These are phyloP conservation scores for Manis pentadactyla DNA, from an alignment of 2,797 vertebrate species.

Conservation along the genomic window DNA sequence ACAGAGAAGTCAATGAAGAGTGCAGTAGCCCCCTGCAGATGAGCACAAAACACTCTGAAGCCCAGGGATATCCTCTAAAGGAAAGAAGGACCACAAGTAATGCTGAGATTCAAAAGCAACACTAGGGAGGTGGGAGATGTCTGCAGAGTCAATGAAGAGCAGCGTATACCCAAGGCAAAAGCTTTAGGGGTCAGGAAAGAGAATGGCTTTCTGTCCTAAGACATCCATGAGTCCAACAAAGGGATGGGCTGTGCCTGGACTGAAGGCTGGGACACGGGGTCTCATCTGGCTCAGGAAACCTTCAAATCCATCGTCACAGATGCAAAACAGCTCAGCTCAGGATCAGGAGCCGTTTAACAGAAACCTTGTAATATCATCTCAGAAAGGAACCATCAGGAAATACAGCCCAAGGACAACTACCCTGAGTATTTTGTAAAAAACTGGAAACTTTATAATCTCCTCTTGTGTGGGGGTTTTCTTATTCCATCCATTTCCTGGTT, in stretches of 20 bases:
- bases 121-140: not conserved
- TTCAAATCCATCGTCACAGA: not conserved
- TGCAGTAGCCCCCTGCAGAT: not conserved
- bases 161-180: not conserved
- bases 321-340: not conserved
- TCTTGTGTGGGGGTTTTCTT: not conserved
- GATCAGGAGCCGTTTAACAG: not conserved
- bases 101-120: not conserved
- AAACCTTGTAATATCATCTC: not conserved
- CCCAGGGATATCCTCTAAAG: not conserved
- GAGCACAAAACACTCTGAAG: not conserved
- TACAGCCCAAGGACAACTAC: not conserved
- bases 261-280: not conserved
- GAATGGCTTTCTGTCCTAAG: not conserved
- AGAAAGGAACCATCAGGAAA: not conserved
- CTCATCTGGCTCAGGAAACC: not conserved
- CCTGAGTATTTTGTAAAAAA: not conserved
- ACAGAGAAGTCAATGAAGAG: not conserved
- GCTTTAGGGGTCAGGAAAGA: not conserved
- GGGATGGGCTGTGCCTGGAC: accelerated
- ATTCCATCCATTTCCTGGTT: not conserved
- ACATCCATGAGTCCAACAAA: not conserved
- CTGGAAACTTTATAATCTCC: not conserved
- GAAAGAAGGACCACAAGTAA: not conserved
- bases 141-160: not conserved